phyloP scores from a whole-genome alignment of 2,113 vertebrate genomes.

The Myotis lucifugus region DNA sequence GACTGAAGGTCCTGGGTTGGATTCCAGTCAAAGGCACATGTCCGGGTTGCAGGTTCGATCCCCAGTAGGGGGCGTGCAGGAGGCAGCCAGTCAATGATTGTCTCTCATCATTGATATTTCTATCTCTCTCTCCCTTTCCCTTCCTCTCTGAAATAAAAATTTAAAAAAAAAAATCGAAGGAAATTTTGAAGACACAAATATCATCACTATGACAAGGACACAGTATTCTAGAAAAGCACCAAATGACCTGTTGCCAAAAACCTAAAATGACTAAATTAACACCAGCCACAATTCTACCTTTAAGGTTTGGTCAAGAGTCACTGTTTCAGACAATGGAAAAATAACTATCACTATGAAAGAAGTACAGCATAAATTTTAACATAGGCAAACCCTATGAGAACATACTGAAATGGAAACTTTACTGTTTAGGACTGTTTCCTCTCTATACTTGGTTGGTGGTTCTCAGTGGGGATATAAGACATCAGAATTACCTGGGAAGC shows the following conservation, averaged over 20 bases:
- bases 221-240: neutral
- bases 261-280: constrained; percentile 26
- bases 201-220: neutral
- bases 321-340: constrained; percentile 26
- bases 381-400: neutral
- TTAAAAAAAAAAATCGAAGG: neutral
- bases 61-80: too few species aligned
- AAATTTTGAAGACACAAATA: constrained; percentile 16
- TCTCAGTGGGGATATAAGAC: neutral
- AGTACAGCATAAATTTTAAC: neutral
- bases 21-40: too few species aligned
- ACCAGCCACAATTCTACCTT: neutral
- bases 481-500: neutral
- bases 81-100: too few species aligned
- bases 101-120: too few species aligned
- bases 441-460: neutral
- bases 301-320: neutral
- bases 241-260: constrained; percentile 36
- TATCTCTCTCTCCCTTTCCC: too few species aligned
- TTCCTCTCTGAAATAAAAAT: too few species aligned
- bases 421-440: neutral
- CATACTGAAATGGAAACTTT: neutral
- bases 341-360: neutral
- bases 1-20: too few species aligned
- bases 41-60: too few species aligned